These are phyloP conservation scores for Schizothorax lantsangensis DNA, from an alignment of 2,797 vertebrate genomes.

Conservation along the genomic window DNA sequence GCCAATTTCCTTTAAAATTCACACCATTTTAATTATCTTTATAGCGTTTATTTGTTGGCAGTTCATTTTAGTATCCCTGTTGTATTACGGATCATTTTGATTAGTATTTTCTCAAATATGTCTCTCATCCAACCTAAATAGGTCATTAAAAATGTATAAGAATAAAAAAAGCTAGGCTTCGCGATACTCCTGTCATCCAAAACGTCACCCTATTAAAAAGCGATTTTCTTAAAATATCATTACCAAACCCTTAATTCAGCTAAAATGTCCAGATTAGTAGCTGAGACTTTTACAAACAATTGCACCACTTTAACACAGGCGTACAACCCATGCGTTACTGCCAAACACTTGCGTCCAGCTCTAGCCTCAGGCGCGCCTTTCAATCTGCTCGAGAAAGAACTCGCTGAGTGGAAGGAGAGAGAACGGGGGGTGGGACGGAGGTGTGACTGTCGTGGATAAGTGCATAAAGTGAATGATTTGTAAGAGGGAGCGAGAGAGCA, in stretches of 20 bases:
- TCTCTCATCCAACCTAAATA: background rate
- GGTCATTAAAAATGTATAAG: background rate
- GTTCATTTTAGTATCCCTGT: background rate
- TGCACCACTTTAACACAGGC: conserved; percentile 11
- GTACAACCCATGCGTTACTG: conserved; percentile 16
- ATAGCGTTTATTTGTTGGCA: background rate
- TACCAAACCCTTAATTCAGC: background rate
- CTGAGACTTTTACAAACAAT: conserved; percentile 9
- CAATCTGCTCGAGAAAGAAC: conserved; percentile 43
- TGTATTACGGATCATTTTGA: background rate
- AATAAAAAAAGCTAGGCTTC: background rate
- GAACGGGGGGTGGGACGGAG: conserved; percentile 25
- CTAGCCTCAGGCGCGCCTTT: conserved; percentile 37
- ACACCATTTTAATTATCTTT: background rate
- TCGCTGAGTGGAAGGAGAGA: conserved; percentile 37
- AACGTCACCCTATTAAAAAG: background rate
- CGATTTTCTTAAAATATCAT: background rate
- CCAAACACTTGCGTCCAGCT: conserved; percentile 24
- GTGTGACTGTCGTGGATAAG: conserved; percentile 50
- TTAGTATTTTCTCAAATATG: background rate
- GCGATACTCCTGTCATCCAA: background rate
- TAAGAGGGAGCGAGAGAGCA: conserved; percentile 44
- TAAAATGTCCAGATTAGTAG: background rate
- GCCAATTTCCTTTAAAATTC: background rate
- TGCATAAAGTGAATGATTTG: conserved; percentile 46